phyloP scores from a whole-genome alignment of 2,113 vertebrate genomes.

The Pygoscelis antarcticus region DNA sequence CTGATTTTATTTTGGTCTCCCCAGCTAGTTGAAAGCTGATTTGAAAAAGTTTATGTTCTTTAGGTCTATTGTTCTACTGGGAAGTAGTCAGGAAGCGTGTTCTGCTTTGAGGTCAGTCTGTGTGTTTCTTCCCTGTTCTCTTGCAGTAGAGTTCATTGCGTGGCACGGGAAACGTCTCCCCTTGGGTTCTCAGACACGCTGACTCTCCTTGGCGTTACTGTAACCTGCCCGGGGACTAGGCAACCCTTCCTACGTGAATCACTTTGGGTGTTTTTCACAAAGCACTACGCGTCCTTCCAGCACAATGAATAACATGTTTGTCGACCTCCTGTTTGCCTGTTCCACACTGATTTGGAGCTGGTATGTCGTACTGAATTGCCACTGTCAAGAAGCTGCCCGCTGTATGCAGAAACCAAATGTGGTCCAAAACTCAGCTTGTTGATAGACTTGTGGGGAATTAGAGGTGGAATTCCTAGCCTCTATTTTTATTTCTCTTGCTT shows the following conservation, averaged over 20 bases:
- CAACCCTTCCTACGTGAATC: background rate
- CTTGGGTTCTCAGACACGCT: background rate
- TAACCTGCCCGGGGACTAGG: background rate
- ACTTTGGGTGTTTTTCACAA: background rate
- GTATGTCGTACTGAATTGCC: rapidly evolving
- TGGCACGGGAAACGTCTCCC: background rate
- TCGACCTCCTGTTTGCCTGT: background rate
- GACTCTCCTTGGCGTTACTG: background rate
- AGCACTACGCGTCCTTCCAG: background rate
- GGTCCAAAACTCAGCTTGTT: background rate
- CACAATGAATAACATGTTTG: background rate
- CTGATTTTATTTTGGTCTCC: background rate
- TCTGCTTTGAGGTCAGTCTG: background rate
- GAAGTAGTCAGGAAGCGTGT: background rate
- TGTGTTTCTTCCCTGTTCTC: background rate
- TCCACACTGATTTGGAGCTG: rapidly evolving
- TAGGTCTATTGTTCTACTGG: background rate
- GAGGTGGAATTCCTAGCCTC: background rate
- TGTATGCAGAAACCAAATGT: background rate
- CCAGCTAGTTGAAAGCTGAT: background rate
- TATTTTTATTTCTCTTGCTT: background rate
- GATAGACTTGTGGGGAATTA: background rate
- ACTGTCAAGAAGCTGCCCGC: background rate
- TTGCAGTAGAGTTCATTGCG: rapidly evolving
- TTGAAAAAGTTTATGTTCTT: background rate